A percentile compares a stretch with the other conserved stretches of the same genome.
phyloP scores from a whole-genome alignment of 2,888 invertebrate genomes.

The Callinectes sapidus region DNA sequence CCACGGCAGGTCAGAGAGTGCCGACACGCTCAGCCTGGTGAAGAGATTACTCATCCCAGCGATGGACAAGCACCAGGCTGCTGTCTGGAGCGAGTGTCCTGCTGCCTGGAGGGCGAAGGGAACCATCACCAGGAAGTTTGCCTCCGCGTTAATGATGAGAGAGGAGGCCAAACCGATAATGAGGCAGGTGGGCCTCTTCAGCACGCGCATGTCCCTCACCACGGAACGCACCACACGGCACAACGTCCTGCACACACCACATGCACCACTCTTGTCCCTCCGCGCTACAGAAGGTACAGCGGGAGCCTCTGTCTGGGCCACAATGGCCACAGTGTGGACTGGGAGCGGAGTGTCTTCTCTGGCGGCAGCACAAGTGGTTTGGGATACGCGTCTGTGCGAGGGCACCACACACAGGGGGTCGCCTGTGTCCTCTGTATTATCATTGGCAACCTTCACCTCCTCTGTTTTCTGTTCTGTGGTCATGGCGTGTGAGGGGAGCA shows the following conservation, averaged over 20 bases:
- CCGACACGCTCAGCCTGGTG: conserved; percentile 46
- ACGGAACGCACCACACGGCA: not conserved
- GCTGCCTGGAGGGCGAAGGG: conserved; percentile 57
- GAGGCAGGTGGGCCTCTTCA: conserved; percentile 43
- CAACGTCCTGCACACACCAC: not conserved
- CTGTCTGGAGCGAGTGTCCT: conserved; percentile 57
- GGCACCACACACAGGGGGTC: not conserved
- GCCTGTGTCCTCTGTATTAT: not conserved
- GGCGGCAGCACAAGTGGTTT: not conserved
- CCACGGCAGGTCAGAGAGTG: conserved; percentile 52
- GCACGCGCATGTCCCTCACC: conserved; percentile 29
- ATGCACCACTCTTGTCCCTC: not conserved
- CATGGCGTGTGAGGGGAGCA: not conserved
- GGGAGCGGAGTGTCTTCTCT: not conserved
- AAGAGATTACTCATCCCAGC: conserved; percentile 57
- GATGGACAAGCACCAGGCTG: conserved; percentile 60
- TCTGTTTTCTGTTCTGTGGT: not conserved
- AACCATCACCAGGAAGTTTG: conserved; percentile 57
- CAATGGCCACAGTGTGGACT: not conserved
- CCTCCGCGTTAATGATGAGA: conserved; percentile 48
- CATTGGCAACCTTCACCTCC: not conserved
- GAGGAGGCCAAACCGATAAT: conserved; percentile 54
- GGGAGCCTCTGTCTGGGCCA: not conserved
- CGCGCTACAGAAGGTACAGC: not conserved
- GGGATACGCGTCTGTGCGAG: not conserved